Conservation (phyloP, 2,113 vertebrate species). For the Cairina moschata region DNA sequence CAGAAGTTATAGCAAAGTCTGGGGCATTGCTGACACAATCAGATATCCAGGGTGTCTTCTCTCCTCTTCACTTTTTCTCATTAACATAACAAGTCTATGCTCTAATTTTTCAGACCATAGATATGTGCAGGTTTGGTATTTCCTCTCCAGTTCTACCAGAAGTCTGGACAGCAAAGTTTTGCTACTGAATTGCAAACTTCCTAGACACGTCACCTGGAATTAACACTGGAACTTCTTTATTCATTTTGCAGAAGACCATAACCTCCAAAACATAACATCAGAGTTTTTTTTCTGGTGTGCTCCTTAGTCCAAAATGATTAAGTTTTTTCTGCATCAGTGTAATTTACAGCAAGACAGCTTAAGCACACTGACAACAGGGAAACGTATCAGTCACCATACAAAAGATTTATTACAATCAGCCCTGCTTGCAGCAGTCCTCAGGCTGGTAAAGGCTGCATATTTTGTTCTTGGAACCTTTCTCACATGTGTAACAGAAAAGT, state of each 20-base stretch:
- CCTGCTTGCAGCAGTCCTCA: background rate
- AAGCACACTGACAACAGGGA: conserved; percentile 15
- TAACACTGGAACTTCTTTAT: background rate
- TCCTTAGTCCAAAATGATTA: conserved; percentile 22
- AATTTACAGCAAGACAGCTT: conserved; percentile 21
- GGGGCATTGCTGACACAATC: background rate
- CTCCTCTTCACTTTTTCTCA: background rate
- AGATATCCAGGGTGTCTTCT: background rate
- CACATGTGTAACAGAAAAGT: background rate
- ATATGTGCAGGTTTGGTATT: background rate
- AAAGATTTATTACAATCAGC: conserved; percentile 45
- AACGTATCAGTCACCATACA: background rate
- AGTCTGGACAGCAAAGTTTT: background rate
- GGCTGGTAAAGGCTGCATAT: conserved; percentile 32
- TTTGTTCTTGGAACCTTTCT: conserved; percentile 49
- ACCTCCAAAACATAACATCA: background rate
- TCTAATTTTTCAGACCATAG: background rate
- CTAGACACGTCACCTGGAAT: background rate
- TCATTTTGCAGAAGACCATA: background rate
- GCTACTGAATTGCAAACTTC: background rate
- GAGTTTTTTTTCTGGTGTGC: background rate
- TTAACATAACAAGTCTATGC: background rate
- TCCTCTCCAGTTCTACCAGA: background rate
- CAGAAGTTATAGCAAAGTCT: background rate
- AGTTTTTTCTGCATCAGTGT: background rate